Percentiles rank a stretch among this genome's conserved stretches.
These are phyloP conservation scores for Tapirus terrestris DNA, from an alignment of 2,113 vertebrate species.

Conservation along the genomic window DNA sequence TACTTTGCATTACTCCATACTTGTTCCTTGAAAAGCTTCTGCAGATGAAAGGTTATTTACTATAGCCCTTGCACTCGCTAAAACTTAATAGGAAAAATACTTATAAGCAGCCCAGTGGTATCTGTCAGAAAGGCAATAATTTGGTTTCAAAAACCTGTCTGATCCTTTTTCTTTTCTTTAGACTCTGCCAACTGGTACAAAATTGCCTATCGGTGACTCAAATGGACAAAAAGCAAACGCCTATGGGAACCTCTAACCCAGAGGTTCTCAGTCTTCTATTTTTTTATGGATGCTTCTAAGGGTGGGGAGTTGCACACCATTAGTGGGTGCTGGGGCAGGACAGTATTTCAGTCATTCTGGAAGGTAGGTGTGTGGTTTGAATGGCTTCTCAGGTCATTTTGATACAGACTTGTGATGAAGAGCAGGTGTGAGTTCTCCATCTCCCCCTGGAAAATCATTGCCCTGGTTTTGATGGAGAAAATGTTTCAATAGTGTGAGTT, in stretches of 20 bases:
- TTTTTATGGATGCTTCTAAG: not conserved
- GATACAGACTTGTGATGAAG: not conserved
- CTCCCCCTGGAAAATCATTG: not conserved
- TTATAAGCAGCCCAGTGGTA: conserved; percentile 82
- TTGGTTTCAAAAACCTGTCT: conserved; percentile 84
- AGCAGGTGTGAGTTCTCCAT: not conserved
- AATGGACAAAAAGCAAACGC: conserved; percentile 58
- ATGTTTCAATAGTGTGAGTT: not conserved
- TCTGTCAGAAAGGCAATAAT: conserved; percentile 85
- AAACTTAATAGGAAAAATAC: conserved; percentile 87
- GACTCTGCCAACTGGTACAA: conserved; percentile 78
- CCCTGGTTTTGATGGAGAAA: not conserved
- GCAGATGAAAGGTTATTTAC: conserved; percentile 86
- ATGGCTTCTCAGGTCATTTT: not conserved
- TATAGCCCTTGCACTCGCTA: conserved; percentile 79
- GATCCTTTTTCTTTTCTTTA: conserved; percentile 69
- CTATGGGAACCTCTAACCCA: not conserved
- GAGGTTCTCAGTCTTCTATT: not conserved
- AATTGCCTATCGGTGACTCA: conserved; percentile 77
- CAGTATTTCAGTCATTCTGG: not conserved
- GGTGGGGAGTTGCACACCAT: not conserved
- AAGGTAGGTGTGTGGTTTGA: not conserved
- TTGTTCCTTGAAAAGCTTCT: conserved; percentile 83
- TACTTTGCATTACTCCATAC: conserved; percentile 82
- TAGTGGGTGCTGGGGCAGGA: not conserved